These are phyloP conservation scores for Anser cygnoides DNA, from an alignment of 2,113 vertebrate species.

Conservation along the genomic window DNA sequence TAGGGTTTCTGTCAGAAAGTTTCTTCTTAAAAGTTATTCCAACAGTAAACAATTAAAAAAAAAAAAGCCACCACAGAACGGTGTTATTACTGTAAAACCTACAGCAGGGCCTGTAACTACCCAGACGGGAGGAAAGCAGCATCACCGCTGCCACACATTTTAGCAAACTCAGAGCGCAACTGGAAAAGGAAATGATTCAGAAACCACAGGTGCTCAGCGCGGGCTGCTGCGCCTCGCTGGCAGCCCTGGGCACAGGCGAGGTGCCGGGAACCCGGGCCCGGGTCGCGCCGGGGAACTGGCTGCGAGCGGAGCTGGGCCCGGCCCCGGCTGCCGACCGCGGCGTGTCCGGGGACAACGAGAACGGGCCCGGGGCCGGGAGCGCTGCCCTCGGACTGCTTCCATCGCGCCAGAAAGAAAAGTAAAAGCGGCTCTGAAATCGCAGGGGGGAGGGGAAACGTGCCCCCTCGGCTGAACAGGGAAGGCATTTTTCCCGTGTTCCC, in stretches of 20 bases:
- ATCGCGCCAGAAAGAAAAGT: background rate
- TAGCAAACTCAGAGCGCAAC: constrained; percentile 21
- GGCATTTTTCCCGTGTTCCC: background rate
- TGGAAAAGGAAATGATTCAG: constrained; percentile 70
- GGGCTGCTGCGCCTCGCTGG: background rate
- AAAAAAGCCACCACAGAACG: background rate
- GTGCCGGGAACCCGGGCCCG: background rate
- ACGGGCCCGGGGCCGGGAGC: background rate
- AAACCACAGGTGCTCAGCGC: constrained; percentile 58
- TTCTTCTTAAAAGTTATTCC: background rate
- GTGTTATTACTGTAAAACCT: background rate
- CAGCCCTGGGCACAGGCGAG: background rate
- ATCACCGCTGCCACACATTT: background rate
- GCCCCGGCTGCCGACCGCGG: background rate
- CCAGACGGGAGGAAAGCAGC: constrained; percentile 29
- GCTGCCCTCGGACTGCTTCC: background rate
- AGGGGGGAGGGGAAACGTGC: accelerated
- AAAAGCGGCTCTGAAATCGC: background rate
- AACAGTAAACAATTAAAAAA: background rate
- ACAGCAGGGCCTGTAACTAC: background rate
- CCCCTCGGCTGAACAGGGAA: background rate
- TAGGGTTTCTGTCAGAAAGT: background rate
- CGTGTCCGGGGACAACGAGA: background rate
- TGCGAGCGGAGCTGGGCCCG: background rate
- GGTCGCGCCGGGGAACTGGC: background rate